These are phyloP conservation scores for Linnaemya tessellans DNA, from an alignment of 2,888 invertebrate species.

Conservation along the genomic window DNA sequence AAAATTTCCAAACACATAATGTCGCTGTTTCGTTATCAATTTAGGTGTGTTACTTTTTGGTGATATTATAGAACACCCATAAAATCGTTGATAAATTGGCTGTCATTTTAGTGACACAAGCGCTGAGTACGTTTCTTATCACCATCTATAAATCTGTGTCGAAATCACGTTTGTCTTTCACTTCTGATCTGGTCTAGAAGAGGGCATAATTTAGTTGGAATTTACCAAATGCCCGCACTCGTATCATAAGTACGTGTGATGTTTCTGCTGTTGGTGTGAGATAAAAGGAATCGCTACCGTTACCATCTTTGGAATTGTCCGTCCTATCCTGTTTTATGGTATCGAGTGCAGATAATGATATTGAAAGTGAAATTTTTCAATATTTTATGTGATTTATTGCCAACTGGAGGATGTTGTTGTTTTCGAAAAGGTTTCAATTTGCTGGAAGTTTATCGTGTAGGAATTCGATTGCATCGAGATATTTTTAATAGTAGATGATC, in stretches of 20 bases:
- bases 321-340: constrained; percentile 42
- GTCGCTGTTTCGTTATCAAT: constrained; percentile 52
- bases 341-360: constrained; percentile 22
- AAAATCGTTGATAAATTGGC: constrained; percentile 80
- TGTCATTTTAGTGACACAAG: constrained; percentile 65
- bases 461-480: neutral
- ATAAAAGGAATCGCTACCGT: constrained; percentile 60
- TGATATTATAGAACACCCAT: constrained; percentile 77
- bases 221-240: constrained; percentile 34
- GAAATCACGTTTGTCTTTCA: constrained; percentile 63
- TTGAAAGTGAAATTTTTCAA: constrained; percentile 57
- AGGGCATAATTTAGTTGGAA: constrained; percentile 55
- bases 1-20: constrained; percentile 58
- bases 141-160: constrained; percentile 67
- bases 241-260: constrained; percentile 64
- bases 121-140: constrained; percentile 66
- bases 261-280: constrained; percentile 47
- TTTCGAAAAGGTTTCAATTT: neutral
- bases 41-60: constrained; percentile 53
- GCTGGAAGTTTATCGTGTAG: neutral
- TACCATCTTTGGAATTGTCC: neutral
- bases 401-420: constrained; percentile 22
- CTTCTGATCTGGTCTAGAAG: constrained; percentile 38
- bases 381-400: constrained; percentile 34
- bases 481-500: neutral